Base-by-base conservation (phyloP, 2,888 invertebrate species). In the Cheilosia grossa region DNA sequence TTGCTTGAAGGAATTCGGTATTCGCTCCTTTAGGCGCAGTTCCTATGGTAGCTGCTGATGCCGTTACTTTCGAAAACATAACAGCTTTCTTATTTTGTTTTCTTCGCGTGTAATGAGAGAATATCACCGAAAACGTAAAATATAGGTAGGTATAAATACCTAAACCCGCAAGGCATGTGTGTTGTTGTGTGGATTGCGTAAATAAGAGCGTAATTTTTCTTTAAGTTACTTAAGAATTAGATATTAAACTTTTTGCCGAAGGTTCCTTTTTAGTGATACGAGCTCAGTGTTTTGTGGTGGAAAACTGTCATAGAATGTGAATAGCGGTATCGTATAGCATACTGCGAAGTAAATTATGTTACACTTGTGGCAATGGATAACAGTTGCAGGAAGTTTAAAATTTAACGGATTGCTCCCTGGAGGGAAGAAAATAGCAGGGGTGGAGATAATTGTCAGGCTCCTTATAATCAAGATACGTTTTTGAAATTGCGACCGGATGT, bases 31-130 rank as follows among this genome's bases (percentile, higher is more conserved):
- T 24, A 40, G 74, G 64, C 56, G 19, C 4, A 21, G 10, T 53
- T 47, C 21, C n/a, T 17, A 4, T 44, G 17, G 7, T 17, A 13
- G 37, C 37, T 37, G 37, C n/a, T 24, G 24, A 4, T 51, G 51
- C 13, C 9, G 19, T 30, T 77, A 51, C 69, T 33, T 24, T 27
- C 19, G 53, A 67, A 59, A 61, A 53, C 67, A 69, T 44, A 61
- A 61, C 30, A 67, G 33, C 30, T 54, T 44, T 9, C 53, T 54
- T 9, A 54, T 63, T 42, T 73, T 21, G 37, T 40, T 56, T 24
- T 59, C 10, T 30, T 58, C 33, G 42, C 21, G 58, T 75, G 66
- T 75, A 75, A 75, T 66, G 58, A 74, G 74, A 49, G 27, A n/a
- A 19, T 40, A 40, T 64, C 47, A 58, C 58, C 56, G 47, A 67